Evolutionary conservation across 1,140 invertebrate genomes (phyloP).

Genomic region (Bursaphelenchus mucronatus): DNA sequence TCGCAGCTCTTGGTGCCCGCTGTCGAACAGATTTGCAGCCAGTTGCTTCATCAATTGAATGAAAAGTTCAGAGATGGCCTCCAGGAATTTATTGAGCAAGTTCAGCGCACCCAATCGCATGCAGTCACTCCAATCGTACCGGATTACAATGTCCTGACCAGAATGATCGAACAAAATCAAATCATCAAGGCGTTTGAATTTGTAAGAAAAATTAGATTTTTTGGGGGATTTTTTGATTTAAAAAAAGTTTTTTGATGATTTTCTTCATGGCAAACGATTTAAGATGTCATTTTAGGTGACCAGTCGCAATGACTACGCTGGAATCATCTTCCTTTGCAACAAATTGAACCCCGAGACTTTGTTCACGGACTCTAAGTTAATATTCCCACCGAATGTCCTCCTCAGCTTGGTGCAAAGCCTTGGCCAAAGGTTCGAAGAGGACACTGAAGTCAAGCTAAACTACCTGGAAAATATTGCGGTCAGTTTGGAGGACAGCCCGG

Average conservation of each 20-base stretch:
- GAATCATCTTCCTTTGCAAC: slow-evolving; percentile 29
- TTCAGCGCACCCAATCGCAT: slow-evolving; percentile 19
- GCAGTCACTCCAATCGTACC: slow-evolving; percentile 11
- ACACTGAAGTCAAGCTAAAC: too few species aligned
- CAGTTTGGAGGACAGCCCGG: too few species aligned
- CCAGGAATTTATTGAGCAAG: slow-evolving; percentile 34
- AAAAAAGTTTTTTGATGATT: not conserved
- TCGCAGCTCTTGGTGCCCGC: slow-evolving; percentile 23
- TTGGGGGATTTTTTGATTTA: not conserved
- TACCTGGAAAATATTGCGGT: too few species aligned
- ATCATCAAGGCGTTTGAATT: slow-evolving; percentile 26
- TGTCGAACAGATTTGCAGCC: slow-evolving; percentile 26
- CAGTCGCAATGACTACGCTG: slow-evolving; percentile 18
- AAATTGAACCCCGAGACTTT: slow-evolving; percentile 35
- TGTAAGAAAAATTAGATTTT: not conserved
- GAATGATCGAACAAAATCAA: slow-evolving; percentile 31
- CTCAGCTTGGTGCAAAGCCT: too few species aligned
- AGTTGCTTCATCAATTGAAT: slow-evolving; percentile 38
- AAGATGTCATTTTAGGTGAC: slow-evolving; percentile 26
- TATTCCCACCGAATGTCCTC: too few species aligned
- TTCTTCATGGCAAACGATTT: not conserved
- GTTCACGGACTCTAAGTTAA: slow-evolving; percentile 7
- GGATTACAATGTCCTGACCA: slow-evolving; percentile 1
- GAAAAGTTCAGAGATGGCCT: slow-evolving; percentile 32
- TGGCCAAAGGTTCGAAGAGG: too few species aligned